Evolutionary conservation across 1,140 invertebrate genomes (phyloP), one percentile per base, ranked within the genome.

Genomic region (Danaus plexippus): DNA sequence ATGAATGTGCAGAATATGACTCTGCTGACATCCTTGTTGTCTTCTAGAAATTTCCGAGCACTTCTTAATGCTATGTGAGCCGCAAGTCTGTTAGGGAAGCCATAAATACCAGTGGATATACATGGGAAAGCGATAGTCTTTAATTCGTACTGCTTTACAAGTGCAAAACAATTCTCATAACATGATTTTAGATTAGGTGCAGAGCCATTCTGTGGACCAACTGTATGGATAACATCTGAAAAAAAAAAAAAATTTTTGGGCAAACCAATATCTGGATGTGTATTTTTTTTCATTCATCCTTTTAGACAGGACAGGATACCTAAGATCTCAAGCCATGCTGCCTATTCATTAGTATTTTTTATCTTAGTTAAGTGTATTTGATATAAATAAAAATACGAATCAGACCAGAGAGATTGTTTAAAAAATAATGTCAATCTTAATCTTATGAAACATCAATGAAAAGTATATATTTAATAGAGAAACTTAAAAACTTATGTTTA

Each of bases 81-180:
- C 0, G 95, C 95, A 43, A 90, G 75, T 63, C 90, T 88, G 85
- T 92, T 92, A 1, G 95, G 95, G 86, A 95, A 97, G 3, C 93
- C 94, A 88, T 95, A 96, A 57, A 96, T 89, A 10, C 95, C 95
- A 51, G 95, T 96, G 0, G 94, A 94, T 70, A 96, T 95, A 64
- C 94, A 96, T 12, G 95, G 94, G 79, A 97, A 95, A 43, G 94
- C 93, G 22, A 97, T 90, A 7, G 92, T 89, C 58, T 88, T 86
- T 1, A 96, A 58, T 2, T 91, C 80, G 65, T 94, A 89, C 57
- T 91, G 84, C 53, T 87, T 83, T 40, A 91, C 84, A 9, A 92
- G 47, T 1, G 89, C 74, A 0, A 97, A 77, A 77, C 90, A 91
- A 22, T 90, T 92, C 61, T 88, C 80, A 68, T 96, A 96, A 75